Percentiles rank a stretch among this genome's conserved stretches.
phyloP scores from a whole-genome alignment of 1,140 invertebrate species.

The Bombus waltoni region DNA sequence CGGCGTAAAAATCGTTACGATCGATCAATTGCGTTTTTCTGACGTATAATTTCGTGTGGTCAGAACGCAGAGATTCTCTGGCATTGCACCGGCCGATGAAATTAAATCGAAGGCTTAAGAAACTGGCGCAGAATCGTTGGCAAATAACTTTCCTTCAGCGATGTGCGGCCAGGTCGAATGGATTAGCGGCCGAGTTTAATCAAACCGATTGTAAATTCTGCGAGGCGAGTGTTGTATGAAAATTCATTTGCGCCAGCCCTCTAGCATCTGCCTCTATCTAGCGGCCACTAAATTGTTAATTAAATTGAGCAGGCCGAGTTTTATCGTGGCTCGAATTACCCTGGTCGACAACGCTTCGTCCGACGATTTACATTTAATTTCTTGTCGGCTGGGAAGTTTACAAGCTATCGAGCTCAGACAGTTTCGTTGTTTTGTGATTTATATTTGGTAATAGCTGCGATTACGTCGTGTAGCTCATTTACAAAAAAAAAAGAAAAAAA shows the following conservation, averaged over 20 bases:
- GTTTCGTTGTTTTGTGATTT: background rate
- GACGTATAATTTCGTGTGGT: slow-evolving; percentile 36
- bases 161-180: too few species aligned
- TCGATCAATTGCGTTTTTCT: slow-evolving; percentile 8
- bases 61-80: slow-evolving; percentile 4
- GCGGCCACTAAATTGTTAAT: slow-evolving; percentile 38
- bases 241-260: slow-evolving; percentile 11
- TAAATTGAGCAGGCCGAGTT: slow-evolving; percentile 28
- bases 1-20: slow-evolving; percentile 37
- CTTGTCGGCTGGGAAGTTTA: background rate
- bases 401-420: background rate
- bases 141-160: slow-evolving; percentile 42
- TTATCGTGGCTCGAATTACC: slow-evolving; percentile 24
- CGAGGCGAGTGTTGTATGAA: slow-evolving; percentile 24
- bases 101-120: slow-evolving; percentile 26
- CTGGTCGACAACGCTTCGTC: background rate
- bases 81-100: background rate
- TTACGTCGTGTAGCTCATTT: background rate
- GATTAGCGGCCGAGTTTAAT: slow-evolving; percentile 57
- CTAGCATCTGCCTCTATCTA: background rate
- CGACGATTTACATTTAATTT: slow-evolving; percentile 28
- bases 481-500: background rate
- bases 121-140: slow-evolving; percentile 35
- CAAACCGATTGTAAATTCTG: slow-evolving; percentile 43
- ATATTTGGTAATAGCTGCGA: background rate